A percentile compares a stretch with the other conserved stretches of the same genome.
Evolutionary conservation across 2,888 invertebrate species (phyloP).

Genomic region (Yponomeuta sedellus): DNA sequence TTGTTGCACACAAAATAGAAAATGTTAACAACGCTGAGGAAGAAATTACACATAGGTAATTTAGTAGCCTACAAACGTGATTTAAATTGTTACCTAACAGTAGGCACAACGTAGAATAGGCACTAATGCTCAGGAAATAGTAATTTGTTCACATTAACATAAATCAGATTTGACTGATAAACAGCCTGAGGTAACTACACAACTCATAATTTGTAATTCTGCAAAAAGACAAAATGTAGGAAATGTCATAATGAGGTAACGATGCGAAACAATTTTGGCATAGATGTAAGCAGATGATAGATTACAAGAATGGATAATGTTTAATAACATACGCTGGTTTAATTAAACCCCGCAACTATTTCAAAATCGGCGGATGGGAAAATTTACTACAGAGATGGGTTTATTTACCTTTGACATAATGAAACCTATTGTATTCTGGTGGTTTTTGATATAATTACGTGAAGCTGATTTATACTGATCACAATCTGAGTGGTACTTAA

Average conservation of each 20-base stretch:
- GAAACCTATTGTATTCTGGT: no score
- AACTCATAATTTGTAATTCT: neutral
- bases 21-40: neutral
- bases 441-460: no score
- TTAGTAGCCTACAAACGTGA: slow-evolving; percentile 1
- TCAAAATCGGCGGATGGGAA: no score
- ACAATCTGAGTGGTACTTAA: no score
- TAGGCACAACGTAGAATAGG: neutral
- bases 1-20: neutral
- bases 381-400: no score
- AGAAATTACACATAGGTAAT: neutral
- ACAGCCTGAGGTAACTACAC: neutral
- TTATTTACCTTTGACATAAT: no score
- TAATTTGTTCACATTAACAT: slow-evolving; percentile 4
- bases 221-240: neutral
- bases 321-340: no score
- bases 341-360: no score
- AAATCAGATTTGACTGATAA: slow-evolving; percentile 6
- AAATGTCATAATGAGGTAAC: neutral
- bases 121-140: slow-evolving; percentile 8
- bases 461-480: no score
- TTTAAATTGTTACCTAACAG: slow-evolving; percentile 6
- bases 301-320: no score
- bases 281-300: no score
- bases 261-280: no score